Base-by-base conservation (phyloP, 1,140 invertebrate species). In the Drosophila watanabei region DNA sequence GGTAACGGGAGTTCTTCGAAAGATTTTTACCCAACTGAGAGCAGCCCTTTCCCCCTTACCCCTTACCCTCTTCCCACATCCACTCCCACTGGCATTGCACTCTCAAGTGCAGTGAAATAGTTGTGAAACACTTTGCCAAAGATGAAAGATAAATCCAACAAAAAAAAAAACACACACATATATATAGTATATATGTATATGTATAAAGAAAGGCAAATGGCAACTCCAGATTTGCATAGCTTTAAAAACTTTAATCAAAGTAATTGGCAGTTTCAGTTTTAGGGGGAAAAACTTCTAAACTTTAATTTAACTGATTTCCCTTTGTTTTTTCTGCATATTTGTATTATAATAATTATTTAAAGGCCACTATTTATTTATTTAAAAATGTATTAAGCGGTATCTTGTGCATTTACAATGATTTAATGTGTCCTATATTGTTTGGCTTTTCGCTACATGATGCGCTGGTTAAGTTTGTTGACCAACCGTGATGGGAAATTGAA, bases 61-160 rank as follows among this genome's bases (percentile, higher is more conserved):
- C 35, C 43, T n/a, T 10, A 16, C 2, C 5, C 41, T 24, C 24
- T 24, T 24, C 52, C 48, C 24, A 1, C 49, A n/a, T 18, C 28
- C 16, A 10, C 37, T 39, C 30, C 69, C 65, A 54, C 51, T 39
- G 33, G 43, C 63, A 69, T 41, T 72, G 61, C 82, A 69, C 73
- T 85, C 78, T 89, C 81, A 89, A 88, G 86, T 88, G 85, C 85
- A 89, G 73, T 89, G 85, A 85, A 88, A 88, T 88, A 88, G 85
- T 88, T 88, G 85, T 88, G 85, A 88, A 88, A 88, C 85, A 88
- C 86, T 89, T 89, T 89, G 85, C 85, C 85, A 89, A 89, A 89
- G 86, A 89, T 89, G 86, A 89, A 90, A 89, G 85, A 89, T 89
- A 89, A 89, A 90, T 84, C 75, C 77, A 71, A 59, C 78, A 70